Base-by-base conservation (phyloP, 2,888 invertebrate species). In the Nebria salina region DNA sequence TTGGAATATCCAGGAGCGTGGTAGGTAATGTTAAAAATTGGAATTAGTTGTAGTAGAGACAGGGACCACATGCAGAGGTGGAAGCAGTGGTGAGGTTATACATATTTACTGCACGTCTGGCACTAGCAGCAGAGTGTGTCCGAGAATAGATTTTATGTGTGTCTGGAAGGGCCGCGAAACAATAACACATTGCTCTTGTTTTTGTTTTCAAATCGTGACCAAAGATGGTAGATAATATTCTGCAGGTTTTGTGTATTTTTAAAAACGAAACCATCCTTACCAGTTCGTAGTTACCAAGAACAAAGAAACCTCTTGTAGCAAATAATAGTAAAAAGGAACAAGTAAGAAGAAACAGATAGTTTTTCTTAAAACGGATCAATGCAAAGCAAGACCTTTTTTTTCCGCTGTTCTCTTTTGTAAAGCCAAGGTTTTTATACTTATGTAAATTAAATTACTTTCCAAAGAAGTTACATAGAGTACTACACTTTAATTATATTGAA, bases 171-270 rank as follows among this genome's bases (percentile, higher is more conserved):
- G 42, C 65, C 79, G 34, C 34, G 68, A 74, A 79, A 79, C 75
- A 79, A 79, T 79, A 79, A 79, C 79, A 79, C 74, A 79, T 75
- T 79, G 80, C 80, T 80, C 80, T 75, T 80, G 80, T 80, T 80
- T 80, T 80, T 80, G 80, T 80, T 80, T 80, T 80, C 34, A 66
- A 80, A 80, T 80, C 80, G 80, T 80, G 80, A 80, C 75, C 80
- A 54, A 80, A 80, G 80, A 80, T 80, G 80, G 80, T 54, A 80
- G 80, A 80, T 80, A 79, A 79, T 79, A 70, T 70, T 70, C 70
- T 70, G 70, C 70, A 15, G 25, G 70, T 70, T 70, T 70, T 26
- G 54, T 34, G 25, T 26, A 70, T 70, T 70, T 70, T 70, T 70
- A 70, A 11, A 70, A 70, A 34, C 25, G 4, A 70, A 11, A 70